Conservation (phyloP, 2,113 vertebrate species). For the Alethe diademata region DNA sequence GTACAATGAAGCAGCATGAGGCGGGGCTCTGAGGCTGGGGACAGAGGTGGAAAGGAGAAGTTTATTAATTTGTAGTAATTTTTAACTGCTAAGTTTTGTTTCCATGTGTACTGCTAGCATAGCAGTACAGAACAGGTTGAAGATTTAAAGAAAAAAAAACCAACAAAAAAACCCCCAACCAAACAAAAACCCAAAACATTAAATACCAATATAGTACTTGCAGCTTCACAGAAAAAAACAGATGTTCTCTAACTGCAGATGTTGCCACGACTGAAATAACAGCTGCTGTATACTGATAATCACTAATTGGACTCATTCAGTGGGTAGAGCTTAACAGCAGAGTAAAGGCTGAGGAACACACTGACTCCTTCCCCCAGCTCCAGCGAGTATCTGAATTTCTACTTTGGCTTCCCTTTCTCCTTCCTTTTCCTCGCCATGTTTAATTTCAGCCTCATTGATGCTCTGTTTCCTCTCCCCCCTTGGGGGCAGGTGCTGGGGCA, state of each 20-base stretch:
- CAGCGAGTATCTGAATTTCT: neutral
- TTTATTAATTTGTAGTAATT: neutral
- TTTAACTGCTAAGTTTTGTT: neutral
- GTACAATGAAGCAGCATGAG: neutral
- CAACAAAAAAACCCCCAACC: neutral
- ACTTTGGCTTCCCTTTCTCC: neutral
- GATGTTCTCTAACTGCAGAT: constrained; percentile 31
- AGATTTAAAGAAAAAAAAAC: neutral
- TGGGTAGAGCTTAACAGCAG: neutral
- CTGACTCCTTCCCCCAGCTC: neutral
- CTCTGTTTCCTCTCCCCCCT: rapidly evolving
- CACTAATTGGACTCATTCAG: neutral
- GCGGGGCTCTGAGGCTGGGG: neutral
- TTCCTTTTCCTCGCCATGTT: neutral
- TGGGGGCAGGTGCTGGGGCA: neutral
- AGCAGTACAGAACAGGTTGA: neutral
- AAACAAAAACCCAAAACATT: neutral
- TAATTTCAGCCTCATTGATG: neutral
- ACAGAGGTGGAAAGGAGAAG: neutral
- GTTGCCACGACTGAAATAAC: neutral
- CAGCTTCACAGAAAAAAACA: neutral
- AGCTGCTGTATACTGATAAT: constrained; percentile 6
- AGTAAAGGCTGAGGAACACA: neutral
- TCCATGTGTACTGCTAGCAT: neutral
- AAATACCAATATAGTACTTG: neutral